phyloP scores from a whole-genome alignment of 2,113 vertebrate genomes.

The Ciconia stormi region DNA sequence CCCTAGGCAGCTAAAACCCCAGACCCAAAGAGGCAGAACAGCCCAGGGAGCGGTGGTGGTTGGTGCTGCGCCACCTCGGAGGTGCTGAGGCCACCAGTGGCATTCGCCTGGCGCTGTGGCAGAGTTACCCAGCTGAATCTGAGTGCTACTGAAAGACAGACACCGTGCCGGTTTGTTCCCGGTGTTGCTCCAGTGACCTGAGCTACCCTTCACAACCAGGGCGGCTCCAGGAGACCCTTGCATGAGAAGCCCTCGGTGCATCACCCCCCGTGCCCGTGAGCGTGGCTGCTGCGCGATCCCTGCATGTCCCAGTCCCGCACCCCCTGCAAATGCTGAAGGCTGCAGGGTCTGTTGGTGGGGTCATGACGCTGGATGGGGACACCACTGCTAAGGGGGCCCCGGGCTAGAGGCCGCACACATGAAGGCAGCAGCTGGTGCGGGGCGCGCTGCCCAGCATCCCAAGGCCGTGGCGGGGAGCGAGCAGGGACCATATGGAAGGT shows the following conservation, averaged over 20 bases:
- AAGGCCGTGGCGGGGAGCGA: background rate
- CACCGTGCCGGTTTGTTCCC: background rate
- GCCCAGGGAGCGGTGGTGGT: background rate
- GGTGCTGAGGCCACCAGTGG: background rate
- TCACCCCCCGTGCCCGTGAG: accelerated
- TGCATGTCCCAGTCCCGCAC: accelerated
- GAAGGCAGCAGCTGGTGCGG: background rate
- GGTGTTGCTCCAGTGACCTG: background rate
- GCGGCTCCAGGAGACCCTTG: background rate
- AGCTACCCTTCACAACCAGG: background rate
- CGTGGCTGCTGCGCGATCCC: accelerated
- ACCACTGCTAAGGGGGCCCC: background rate
- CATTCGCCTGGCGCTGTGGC: accelerated
- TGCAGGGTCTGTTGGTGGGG: background rate
- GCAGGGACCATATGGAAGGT: background rate
- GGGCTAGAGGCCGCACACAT: accelerated
- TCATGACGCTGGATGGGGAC: background rate
- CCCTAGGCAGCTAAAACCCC: background rate
- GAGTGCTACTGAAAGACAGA: background rate
- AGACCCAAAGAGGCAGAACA: background rate
- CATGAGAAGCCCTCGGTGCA: background rate
- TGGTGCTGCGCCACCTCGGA: background rate
- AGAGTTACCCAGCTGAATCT: background rate
- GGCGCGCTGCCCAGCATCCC: accelerated
- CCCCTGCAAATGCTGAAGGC: background rate